These are phyloP conservation scores for Druceiella hillmani DNA, from an alignment of 2,888 invertebrate species.

Conservation along the genomic window DNA sequence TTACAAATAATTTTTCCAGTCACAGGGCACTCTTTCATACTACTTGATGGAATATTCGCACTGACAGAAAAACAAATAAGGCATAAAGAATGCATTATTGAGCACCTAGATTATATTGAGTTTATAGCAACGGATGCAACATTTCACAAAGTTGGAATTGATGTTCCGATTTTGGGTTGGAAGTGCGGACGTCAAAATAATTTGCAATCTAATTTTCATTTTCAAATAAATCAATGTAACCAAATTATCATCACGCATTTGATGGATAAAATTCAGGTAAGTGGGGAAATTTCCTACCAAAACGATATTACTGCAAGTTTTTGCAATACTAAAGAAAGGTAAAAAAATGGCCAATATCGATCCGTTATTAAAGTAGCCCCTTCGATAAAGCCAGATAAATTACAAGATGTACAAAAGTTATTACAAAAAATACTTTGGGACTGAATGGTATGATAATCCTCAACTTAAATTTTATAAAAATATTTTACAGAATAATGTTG, in stretches of 20 bases:
- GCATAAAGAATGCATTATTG: too few species aligned
- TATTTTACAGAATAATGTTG: too few species aligned
- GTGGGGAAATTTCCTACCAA: constrained; percentile 1
- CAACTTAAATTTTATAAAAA: too few species aligned
- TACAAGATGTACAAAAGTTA: constrained; percentile 4
- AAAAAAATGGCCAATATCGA: too few species aligned
- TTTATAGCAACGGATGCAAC: too few species aligned
- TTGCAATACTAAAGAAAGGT: constrained; percentile 5
- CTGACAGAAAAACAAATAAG: too few species aligned
- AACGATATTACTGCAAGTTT: not conserved
- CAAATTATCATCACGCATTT: constrained; percentile 1
- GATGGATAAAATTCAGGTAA: constrained; percentile 3
- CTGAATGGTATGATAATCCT: not conserved
- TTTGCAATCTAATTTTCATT: constrained; percentile 2
- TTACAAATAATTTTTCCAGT: too few species aligned
- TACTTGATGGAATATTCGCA: too few species aligned
- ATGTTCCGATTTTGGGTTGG: constrained; percentile 5
- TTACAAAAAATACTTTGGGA: constrained; percentile 5
- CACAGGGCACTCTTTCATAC: too few species aligned
- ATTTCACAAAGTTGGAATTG: constrained; percentile 6
- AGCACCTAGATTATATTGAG: too few species aligned
- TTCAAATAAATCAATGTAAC: constrained; percentile 3
- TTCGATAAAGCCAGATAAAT: constrained; percentile 3
- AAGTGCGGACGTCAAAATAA: constrained; percentile 2
- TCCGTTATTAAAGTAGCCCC: too few species aligned